Base-by-base conservation (phyloP, 2,797 vertebrate genomes). In the Helarctos malayanus region DNA sequence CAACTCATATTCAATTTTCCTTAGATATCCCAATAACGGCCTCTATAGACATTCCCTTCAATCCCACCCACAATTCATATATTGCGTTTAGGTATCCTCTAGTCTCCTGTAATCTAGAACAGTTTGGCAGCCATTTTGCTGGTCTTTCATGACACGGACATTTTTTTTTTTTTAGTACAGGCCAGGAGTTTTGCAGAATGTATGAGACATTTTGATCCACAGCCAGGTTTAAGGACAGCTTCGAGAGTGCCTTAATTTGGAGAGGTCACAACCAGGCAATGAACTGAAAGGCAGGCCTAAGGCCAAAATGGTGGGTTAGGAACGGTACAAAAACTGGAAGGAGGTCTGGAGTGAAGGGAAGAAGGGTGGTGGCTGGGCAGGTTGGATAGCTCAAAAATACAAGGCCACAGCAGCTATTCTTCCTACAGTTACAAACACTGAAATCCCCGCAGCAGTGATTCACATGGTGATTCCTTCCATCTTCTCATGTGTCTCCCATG, bases 1-100 rank as follows among this genome's bases (percentile, higher is more conserved):
- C 4, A 95, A 75, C 65, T 69, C n/a, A 57, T 57, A 87, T 69
- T 32, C 11, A 86, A 23, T 86, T 87, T 68, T 83, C 54, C 38
- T 96, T 94, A 81, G 75, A 83, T 89, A 84, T 63, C 21, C 15
- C 75, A 86, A 75, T 79, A 90, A 84, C 88, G 47, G 19, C 29
- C 59, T 91, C 23, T 47, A 63, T 38, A 88, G 52, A 21, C 86
- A 29, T 63, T 88, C 35, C 11, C 38, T 21, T 93, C 21, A 16
- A 41, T 56, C 29, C 29, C 29, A 71, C 35, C 52, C 45, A 88
- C 90, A 90, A 69, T 84, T 29, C 59, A 94, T 69, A n/a, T 16
- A 59, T 21, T 79, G 15, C 10, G 73, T 90, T 76, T 63, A 68
- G 4, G 78, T 93, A 87, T 63, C 47, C 41, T 63, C 92, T 83